Conservation (phyloP, 2,888 invertebrate species). For the Platycheirus rosarum region DNA sequence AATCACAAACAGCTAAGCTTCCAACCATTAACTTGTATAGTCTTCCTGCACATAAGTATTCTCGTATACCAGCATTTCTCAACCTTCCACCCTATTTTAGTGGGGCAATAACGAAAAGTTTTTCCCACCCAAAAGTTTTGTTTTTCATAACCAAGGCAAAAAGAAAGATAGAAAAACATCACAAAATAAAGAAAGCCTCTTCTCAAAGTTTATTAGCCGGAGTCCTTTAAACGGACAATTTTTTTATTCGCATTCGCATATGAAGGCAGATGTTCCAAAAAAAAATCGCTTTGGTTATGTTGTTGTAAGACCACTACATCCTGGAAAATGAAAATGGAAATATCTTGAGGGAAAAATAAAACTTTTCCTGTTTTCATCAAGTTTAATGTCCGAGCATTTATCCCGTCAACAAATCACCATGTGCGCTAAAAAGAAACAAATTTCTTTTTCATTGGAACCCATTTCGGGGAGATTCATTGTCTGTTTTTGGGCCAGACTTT, state of each 20-base stretch:
- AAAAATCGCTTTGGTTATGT: conserved; percentile 34
- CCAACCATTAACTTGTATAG: conserved; percentile 65
- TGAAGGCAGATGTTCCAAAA: conserved; percentile 2
- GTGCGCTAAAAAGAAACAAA: conserved; percentile 62
- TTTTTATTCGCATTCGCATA: conserved; percentile 21
- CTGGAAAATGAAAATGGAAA: neutral
- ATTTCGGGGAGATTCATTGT: conserved; percentile 54
- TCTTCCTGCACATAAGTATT: conserved; percentile 51
- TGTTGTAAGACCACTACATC: conserved; percentile 35
- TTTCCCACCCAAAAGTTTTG: conserved; percentile 48
- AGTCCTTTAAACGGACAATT: conserved; percentile 55
- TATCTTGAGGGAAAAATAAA: conserved; percentile 66
- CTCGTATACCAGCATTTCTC: neutral
- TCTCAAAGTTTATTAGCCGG: conserved; percentile 64
- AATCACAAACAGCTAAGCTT: conserved; percentile 62
- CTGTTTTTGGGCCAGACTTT: conserved; percentile 3
- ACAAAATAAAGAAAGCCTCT: conserved; percentile 52
- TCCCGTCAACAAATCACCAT: conserved; percentile 74
- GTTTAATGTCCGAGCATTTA: conserved; percentile 72
- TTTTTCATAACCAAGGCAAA: conserved; percentile 22
- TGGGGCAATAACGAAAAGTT: conserved; percentile 45
- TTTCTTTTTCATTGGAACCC: conserved; percentile 69
- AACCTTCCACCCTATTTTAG: neutral
- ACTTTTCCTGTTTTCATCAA: conserved; percentile 73
- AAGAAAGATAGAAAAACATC: conserved; percentile 14